Percentiles rank a stretch among this genome's conserved stretches.
Evolutionary conservation across 2,113 vertebrate species (phyloP).

Genomic region (Rhinopomastus cyanomelas): DNA sequence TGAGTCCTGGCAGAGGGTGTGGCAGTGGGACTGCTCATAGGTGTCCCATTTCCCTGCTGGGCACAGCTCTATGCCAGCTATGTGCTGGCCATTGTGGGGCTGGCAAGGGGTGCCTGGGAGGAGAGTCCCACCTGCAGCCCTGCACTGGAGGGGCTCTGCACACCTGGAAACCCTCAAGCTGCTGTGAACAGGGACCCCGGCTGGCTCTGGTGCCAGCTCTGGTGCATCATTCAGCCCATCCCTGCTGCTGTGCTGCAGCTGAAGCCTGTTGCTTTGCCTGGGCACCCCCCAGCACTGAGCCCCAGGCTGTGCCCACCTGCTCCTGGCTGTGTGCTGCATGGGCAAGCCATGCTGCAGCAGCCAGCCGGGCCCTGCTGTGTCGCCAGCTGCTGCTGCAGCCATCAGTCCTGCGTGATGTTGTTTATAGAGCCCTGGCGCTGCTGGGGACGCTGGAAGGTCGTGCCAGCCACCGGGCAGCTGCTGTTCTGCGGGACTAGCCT

Average conservation of each 20-base stretch:
- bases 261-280: fast-evolving
- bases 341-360: not conserved
- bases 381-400: not conserved
- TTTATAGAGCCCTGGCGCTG: not conserved
- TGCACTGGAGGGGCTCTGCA: not conserved
- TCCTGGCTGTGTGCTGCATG: not conserved
- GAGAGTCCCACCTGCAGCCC: not conserved
- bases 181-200: too few species aligned
- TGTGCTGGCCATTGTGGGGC: fast-evolving
- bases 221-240: fast-evolving
- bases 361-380: not conserved
- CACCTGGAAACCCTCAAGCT: too few species aligned
- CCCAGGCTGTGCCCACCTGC: not conserved
- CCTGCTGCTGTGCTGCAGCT: fast-evolving
- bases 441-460: not conserved
- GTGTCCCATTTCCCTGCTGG: not conserved
- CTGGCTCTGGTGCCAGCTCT: too few species aligned
- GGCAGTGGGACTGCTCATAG: fast-evolving
- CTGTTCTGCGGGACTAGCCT: not conserved
- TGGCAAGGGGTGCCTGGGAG: too few species aligned
- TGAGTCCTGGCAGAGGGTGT: not conserved
- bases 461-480: not conserved
- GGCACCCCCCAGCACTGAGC: not conserved
- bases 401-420: not conserved
- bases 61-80: not conserved